Percentiles rank a stretch among this genome's conserved stretches.
Evolutionary conservation across 2,888 invertebrate species (phyloP).

Genomic region (Drosophila heteroneura): DNA sequence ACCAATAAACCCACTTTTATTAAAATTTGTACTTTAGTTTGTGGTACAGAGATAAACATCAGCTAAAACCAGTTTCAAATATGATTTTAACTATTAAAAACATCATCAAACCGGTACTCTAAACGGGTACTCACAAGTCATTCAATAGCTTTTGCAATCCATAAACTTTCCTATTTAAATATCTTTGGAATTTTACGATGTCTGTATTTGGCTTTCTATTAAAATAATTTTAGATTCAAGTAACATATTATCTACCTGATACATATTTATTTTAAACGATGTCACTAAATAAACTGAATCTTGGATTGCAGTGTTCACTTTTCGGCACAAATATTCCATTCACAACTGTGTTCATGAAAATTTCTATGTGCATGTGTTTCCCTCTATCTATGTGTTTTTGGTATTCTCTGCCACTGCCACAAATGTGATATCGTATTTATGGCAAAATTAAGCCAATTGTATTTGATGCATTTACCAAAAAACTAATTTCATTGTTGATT

Average conservation of each 20-base stretch:
- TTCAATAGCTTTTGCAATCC: neutral
- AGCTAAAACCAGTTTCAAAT: conserved; percentile 1
- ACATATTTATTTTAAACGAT: neutral
- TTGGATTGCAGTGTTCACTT: conserved; percentile 39
- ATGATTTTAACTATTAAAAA: neutral
- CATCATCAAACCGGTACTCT: conserved; percentile 1
- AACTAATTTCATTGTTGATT: conserved; percentile 69
- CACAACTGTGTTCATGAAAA: conserved; percentile 21
- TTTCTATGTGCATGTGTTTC: neutral
- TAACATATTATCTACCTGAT: neutral
- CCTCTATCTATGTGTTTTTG: conserved; percentile 9
- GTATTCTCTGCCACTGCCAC: conserved; percentile 38
- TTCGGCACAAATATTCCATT: conserved; percentile 40
- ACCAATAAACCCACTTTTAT: neutral
- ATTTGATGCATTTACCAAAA: conserved; percentile 67
- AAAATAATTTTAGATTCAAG: neutral
- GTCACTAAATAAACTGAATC: neutral
- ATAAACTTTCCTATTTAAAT: conserved; percentile 1
- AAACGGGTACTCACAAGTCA: neutral
- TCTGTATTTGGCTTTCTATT: neutral
- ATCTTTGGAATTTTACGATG: neutral
- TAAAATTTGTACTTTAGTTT: neutral
- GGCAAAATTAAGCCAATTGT: conserved; percentile 64
- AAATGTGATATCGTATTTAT: conserved; percentile 57
- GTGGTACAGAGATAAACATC: neutral